Evolutionary conservation across 2,888 invertebrate species (phyloP).

Genomic region (Napeogenes sylphis): DNA sequence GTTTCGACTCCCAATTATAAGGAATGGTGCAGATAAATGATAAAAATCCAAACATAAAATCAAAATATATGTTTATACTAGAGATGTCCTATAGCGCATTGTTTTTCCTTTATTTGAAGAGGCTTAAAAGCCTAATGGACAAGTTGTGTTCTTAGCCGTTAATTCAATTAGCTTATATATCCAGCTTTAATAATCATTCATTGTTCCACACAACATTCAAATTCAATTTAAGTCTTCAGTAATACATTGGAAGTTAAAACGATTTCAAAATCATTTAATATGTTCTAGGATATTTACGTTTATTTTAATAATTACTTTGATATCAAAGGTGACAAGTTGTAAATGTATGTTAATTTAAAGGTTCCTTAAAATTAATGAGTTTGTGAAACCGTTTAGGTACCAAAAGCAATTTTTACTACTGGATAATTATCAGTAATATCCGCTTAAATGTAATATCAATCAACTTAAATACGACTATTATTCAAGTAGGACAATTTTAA

Average conservation of each 20-base stretch:
- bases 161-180: conserved; percentile 63
- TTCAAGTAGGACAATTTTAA: too few relatives aligned
- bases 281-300: too few relatives aligned
- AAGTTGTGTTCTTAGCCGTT: conserved; percentile 65
- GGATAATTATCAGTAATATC: conserved; percentile 6
- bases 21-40: too few relatives aligned
- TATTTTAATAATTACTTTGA: not conserved
- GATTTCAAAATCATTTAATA: too few relatives aligned
- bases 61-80: too few relatives aligned
- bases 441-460: not conserved
- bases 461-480: too few relatives aligned
- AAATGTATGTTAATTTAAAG: conserved; percentile 4
- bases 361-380: not conserved
- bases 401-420: not conserved
- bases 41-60: too few relatives aligned
- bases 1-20: too few relatives aligned
- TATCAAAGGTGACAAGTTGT: conserved; percentile 5
- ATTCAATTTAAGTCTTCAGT: not conserved
- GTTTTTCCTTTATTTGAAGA: conserved; percentile 49
- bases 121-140: conserved; percentile 53
- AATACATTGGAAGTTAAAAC: too few relatives aligned
- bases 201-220: conserved; percentile 50
- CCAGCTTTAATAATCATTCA: conserved; percentile 55
- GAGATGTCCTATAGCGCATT: conserved; percentile 20
- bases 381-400: not conserved